phyloP scores from a whole-genome alignment of 2,113 vertebrate species.

The Caranx melampygus region DNA sequence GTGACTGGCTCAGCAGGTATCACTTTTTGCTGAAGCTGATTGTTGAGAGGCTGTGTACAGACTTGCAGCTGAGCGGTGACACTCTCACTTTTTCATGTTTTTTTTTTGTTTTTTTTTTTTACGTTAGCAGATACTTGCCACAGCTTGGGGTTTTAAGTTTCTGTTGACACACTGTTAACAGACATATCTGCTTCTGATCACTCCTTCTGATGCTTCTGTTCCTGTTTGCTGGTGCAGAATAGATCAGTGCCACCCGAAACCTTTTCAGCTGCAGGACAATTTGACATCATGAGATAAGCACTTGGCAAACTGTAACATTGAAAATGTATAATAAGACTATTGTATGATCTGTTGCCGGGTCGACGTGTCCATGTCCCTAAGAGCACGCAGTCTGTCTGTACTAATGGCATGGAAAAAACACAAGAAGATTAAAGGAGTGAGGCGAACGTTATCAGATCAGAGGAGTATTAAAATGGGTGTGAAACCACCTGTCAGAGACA shows the following conservation, averaged over 20 bases:
- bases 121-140: neutral
- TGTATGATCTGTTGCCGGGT: neutral
- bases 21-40: conserved; percentile 24
- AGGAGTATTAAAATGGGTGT: neutral
- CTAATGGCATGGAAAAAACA: neutral
- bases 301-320: neutral
- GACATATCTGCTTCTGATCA: neutral
- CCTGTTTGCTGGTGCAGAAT: neutral
- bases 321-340: neutral
- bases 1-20: conserved; percentile 34
- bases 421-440: neutral
- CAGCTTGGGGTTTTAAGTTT: neutral
- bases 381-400: neutral
- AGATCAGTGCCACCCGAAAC: neutral
- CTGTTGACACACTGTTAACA: conserved; percentile 12
- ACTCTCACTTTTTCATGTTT: neutral
- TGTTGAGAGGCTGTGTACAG: conserved; percentile 33
- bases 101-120: neutral
- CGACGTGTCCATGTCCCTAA: neutral
- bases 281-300: neutral
- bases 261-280: neutral
- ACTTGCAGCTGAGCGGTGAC: conserved; percentile 30
- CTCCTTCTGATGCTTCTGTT: neutral
- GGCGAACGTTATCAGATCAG: neutral
- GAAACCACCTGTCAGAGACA: neutral